These are phyloP conservation scores for Mystacornis crossleyi DNA, from an alignment of 2,113 vertebrate genomes.

Conservation along the genomic window DNA sequence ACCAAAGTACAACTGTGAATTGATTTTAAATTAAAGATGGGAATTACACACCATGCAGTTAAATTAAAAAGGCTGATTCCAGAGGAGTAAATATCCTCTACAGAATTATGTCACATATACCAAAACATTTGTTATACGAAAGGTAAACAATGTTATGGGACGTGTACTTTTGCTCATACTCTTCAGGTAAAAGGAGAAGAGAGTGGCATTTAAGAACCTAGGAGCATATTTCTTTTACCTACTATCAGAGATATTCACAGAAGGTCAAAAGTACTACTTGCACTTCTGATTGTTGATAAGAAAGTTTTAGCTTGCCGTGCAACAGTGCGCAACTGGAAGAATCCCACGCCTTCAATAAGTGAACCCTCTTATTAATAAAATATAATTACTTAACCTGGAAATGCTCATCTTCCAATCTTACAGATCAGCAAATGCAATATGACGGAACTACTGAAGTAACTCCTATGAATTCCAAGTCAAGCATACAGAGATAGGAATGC, in stretches of 20 bases:
- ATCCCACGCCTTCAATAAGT: neutral
- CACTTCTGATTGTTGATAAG: neutral
- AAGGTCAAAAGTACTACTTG: neutral
- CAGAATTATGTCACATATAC: neutral
- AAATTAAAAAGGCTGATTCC: neutral
- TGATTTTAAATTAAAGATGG: neutral
- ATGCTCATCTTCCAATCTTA: neutral
- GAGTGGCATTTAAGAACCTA: neutral
- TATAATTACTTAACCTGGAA: slow-evolving; percentile 11
- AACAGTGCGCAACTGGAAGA: neutral
- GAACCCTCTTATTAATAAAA: slow-evolving; percentile 10
- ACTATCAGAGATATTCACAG: neutral
- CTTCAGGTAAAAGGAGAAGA: neutral
- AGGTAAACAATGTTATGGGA: neutral
- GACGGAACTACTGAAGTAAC: neutral
- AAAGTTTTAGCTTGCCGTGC: neutral
- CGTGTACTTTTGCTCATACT: neutral
- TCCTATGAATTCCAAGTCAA: neutral
- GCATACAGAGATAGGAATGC: neutral
- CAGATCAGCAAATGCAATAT: neutral
- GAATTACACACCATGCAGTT: neutral
- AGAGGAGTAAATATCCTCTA: neutral
- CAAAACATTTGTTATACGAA: neutral
- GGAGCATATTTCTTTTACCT: neutral
- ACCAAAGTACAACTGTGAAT: neutral